phyloP scores from a whole-genome alignment of 2,888 invertebrate species.

The Zaprionus bogoriensis region DNA sequence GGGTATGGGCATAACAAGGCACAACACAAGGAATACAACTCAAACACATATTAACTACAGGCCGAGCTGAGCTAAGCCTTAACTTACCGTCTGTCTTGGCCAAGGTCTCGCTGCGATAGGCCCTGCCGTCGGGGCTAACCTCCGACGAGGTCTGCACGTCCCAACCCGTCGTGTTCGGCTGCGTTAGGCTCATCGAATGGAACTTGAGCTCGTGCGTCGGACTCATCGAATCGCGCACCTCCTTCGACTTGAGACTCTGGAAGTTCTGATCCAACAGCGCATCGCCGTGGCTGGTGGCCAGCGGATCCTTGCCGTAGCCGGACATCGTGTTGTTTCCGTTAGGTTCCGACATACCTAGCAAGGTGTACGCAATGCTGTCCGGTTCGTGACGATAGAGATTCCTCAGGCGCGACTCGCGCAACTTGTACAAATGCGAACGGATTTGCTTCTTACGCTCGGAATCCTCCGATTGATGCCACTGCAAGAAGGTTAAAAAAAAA shows the following conservation, averaged over 20 bases:
- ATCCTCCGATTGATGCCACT: slow-evolving; percentile 93
- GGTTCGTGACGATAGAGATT: slow-evolving; percentile 86
- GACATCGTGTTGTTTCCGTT: slow-evolving; percentile 71
- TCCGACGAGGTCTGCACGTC: slow-evolving; percentile 86
- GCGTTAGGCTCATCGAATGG: slow-evolving; percentile 77
- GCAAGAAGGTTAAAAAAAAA: background rate
- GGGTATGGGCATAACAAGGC: slow-evolving; percentile 4
- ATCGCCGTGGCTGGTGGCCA: slow-evolving; percentile 86
- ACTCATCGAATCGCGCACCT: slow-evolving; percentile 90
- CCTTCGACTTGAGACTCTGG: slow-evolving; percentile 90
- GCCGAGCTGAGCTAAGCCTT: background rate
- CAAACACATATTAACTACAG: background rate
- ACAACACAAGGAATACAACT: slow-evolving; percentile 3
- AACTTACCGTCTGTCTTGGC: slow-evolving; percentile 86
- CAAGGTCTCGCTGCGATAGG: slow-evolving; percentile 85
- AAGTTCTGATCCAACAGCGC: slow-evolving; percentile 90
- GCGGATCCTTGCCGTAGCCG: slow-evolving; percentile 83
- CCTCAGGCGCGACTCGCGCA: slow-evolving; percentile 90
- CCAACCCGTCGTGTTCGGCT: slow-evolving; percentile 86
- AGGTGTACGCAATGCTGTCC: slow-evolving; percentile 47
- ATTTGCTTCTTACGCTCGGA: slow-evolving; percentile 93
- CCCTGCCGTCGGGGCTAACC: slow-evolving; percentile 87
- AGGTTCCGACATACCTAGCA: slow-evolving; percentile 78
- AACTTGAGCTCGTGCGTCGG: slow-evolving; percentile 85
- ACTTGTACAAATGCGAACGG: slow-evolving; percentile 91